A percentile compares a stretch with the other conserved stretches of the same genome.
Conservation (phyloP, 2,113 vertebrate genomes). For the Strigops habroptila region DNA sequence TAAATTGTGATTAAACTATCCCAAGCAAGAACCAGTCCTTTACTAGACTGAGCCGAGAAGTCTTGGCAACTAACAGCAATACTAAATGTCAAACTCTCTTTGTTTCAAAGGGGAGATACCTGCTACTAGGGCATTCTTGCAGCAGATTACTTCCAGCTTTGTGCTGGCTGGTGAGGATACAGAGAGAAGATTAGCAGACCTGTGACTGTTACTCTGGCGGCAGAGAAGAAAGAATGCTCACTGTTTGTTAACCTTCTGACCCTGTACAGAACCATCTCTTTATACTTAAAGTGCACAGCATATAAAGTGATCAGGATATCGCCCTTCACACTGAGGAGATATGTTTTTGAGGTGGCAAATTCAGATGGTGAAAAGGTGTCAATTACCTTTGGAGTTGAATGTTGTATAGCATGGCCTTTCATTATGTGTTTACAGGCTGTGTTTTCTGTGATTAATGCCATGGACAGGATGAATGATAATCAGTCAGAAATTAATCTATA, state of each 20-base stretch:
- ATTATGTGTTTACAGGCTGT: not conserved
- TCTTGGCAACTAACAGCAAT: not conserved
- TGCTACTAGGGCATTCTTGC: not conserved
- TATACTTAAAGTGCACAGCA: not conserved
- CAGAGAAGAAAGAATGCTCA: not conserved
- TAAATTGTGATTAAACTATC: not conserved
- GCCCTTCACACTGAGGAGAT: not conserved
- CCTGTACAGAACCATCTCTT: not conserved
- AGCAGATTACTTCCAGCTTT: not conserved
- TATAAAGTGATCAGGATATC: fast-evolving
- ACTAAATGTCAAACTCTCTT: not conserved
- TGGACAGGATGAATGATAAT: not conserved
- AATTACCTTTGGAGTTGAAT: not conserved
- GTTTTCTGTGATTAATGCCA: not conserved
- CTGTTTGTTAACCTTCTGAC: not conserved
- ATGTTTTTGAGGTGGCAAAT: not conserved
- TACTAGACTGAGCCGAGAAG: not conserved
- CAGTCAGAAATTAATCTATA: not conserved
- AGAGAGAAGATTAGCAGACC: not conserved
- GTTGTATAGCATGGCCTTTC: not conserved
- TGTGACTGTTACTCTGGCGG: not conserved
- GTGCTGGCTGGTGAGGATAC: not conserved
- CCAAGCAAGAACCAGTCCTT: not conserved
- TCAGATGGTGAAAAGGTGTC: not conserved
- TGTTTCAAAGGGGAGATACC: not conserved